Evolutionary conservation across 2,888 invertebrate genomes (phyloP), one percentile per base, ranked within the genome.

Genomic region (Limnephilus rhombicus): DNA sequence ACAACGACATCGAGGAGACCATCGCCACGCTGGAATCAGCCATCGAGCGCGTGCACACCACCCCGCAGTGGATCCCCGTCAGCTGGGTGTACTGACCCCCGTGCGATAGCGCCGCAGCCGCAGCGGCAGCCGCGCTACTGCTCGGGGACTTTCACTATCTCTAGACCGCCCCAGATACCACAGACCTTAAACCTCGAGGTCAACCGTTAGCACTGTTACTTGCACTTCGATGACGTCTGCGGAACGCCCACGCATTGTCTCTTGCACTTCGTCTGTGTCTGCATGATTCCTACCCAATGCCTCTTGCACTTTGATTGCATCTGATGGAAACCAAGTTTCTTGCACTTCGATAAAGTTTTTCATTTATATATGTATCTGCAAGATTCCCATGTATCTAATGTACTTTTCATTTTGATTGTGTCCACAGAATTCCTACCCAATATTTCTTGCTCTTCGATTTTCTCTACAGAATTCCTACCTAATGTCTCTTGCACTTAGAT

Each of bases 1-100:
- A 99, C 80, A 89, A 89, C 88, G 99, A 99, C 96, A 99, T 99
- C 94, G 99, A 99, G 95, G 99, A 99, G 95, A 99, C 99, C 81
- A 99, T 99, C 94, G 97, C 98, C 85, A 98, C 98, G 94, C 96
- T 99, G 94, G 99, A 99, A 95, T 97, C 98, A 94, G 98, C 99
- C 37, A 98, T 99, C 94, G 98, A 98, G 94, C 97, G 98, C 93
- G 98, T 99, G 93, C 98, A 98, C 95, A 98, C 98, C 94, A 98
- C 98, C 94, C 98, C 99, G 81, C 99, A 99, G 95, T 99, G 99
- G 99, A 98, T 99, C 94, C 99, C 99, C 7, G 99, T 99, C 13
- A 98, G 98, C 85, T 99, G 99, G 99, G 99, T 99, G 95, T 99
- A 99, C 97, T 99, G 98, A 98, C 97, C 97, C 95, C 96, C 96